phyloP scores from a whole-genome alignment of 2,888 invertebrate species.

The Amiota communis region DNA sequence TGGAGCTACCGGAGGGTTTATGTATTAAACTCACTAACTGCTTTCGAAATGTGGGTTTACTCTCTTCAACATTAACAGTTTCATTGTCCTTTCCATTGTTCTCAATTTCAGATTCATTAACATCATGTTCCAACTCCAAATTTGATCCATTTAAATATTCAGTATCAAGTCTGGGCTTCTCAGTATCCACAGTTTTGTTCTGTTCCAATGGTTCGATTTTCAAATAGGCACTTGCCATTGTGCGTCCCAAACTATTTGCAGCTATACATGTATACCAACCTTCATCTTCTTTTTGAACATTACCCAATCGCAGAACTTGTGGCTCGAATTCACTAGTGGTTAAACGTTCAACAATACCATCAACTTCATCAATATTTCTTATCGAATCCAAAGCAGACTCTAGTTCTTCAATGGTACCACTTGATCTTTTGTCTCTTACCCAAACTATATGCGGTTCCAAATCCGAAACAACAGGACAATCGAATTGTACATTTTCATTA shows the following conservation, averaged over 20 bases:
- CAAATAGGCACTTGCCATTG: conserved; percentile 86
- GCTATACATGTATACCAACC: conserved; percentile 98
- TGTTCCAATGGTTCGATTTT: conserved; percentile 74
- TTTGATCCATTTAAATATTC: conserved; percentile 17
- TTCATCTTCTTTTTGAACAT: conserved; percentile 89
- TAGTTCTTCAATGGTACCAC: conserved; percentile 12
- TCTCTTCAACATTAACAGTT: conserved; percentile 34
- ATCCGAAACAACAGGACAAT: conserved; percentile 87
- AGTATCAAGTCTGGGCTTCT: background rate
- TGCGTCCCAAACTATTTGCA: conserved; percentile 87
- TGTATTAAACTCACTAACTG: conserved; percentile 60
- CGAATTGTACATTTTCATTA: conserved; percentile 81
- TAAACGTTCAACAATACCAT: conserved; percentile 18
- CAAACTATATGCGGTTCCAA: conserved; percentile 88
- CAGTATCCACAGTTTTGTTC: background rate
- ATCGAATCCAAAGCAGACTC: background rate
- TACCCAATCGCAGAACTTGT: conserved; percentile 83
- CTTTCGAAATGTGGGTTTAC: conserved; percentile 49
- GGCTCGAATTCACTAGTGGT: conserved; percentile 74
- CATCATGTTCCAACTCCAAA: conserved; percentile 33
- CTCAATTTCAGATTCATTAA: conserved; percentile 11
- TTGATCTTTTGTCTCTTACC: conserved; percentile 68
- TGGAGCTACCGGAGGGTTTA: conserved; percentile 85
- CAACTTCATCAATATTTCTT: background rate
- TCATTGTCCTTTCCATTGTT: conserved; percentile 29